These are phyloP conservation scores for Corvus moneduloides DNA, from an alignment of 2,113 vertebrate genomes.

Conservation along the genomic window DNA sequence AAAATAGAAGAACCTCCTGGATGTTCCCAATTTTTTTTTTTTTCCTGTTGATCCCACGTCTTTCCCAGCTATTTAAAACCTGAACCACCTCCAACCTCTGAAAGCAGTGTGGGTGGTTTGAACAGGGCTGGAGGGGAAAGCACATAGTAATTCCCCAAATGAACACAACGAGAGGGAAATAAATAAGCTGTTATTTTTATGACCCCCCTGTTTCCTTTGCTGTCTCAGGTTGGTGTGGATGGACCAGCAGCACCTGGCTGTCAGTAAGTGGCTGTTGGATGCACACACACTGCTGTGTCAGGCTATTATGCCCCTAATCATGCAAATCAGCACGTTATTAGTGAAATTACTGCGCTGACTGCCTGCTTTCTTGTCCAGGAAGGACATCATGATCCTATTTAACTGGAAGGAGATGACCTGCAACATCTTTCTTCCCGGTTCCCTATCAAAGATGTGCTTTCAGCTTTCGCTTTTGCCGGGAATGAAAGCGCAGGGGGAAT, in stretches of 20 bases:
- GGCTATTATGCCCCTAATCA: slow-evolving; percentile 1
- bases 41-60: background rate
- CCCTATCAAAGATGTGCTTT: accelerated
- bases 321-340: slow-evolving; percentile 5
- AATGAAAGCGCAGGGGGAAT: background rate
- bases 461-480: background rate
- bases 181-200: background rate
- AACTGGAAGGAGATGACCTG: background rate
- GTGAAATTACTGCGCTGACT: background rate
- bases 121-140: background rate
- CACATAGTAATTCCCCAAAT: background rate
- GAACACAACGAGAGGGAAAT: background rate
- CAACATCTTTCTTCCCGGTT: background rate
- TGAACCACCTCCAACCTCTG: background rate
- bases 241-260: background rate
- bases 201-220: background rate
- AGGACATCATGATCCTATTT: background rate
- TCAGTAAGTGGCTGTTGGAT: background rate
- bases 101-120: background rate
- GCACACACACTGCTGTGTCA: background rate
- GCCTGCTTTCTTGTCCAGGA: background rate
- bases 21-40: background rate
- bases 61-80: slow-evolving; percentile 23
- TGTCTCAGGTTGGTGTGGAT: background rate
- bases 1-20: background rate